A percentile compares a stretch with the other conserved stretches of the same genome.
phyloP scores from a whole-genome alignment of 2,797 vertebrate genomes.

The Crypturellus tataupa region DNA sequence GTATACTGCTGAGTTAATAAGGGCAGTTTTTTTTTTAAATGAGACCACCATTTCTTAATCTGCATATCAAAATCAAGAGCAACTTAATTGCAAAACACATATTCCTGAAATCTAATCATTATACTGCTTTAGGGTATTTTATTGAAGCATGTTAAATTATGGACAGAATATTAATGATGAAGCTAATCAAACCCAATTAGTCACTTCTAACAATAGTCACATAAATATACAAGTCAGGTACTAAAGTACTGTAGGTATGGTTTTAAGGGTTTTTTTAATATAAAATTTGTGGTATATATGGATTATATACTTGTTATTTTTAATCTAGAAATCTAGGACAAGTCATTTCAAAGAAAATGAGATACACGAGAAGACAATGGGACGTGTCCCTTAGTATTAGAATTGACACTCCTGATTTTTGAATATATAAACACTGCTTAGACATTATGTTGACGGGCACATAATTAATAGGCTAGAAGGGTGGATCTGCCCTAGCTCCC shows the following conservation, averaged over 20 bases:
- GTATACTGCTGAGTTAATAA: conserved; percentile 89
- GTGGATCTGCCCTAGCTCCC: background rate
- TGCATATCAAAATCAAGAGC: conserved; percentile 91
- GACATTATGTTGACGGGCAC: background rate
- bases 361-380: conserved; percentile 51
- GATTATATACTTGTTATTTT: conserved; percentile 76
- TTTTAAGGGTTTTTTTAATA: conserved; percentile 76
- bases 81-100: conserved; percentile 92
- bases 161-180: conserved; percentile 90
- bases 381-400: conserved; percentile 54
- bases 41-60: conserved; percentile 89
- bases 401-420: conserved; percentile 42
- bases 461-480: background rate
- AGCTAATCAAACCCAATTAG: conserved; percentile 91
- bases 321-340: conserved; percentile 72
- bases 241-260: conserved; percentile 78
- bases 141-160: conserved; percentile 90
- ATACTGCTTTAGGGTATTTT: conserved; percentile 90
- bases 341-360: conserved; percentile 72
- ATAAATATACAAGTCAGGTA: conserved; percentile 90
- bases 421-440: fast-evolving
- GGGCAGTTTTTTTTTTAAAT: conserved; percentile 84
- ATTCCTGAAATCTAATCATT: conserved; percentile 91
- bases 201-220: conserved; percentile 90
- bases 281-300: conserved; percentile 78